A percentile compares a stretch with the other conserved stretches of the same genome.
phyloP scores from a whole-genome alignment of 1,140 invertebrate species.

The Zaprionus kolodkinae region DNA sequence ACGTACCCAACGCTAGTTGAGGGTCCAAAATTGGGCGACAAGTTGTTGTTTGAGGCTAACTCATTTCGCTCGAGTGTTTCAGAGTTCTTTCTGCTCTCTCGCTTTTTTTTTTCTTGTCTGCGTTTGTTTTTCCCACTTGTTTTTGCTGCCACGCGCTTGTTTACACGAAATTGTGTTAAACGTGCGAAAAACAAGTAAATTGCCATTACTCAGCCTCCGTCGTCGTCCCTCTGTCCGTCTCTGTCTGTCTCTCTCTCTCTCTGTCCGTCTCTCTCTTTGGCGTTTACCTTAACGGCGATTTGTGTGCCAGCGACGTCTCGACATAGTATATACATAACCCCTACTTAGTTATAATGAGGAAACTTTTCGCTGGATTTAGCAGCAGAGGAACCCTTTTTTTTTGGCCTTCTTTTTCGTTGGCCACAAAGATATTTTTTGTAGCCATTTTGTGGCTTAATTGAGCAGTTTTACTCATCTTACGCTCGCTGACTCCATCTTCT shows the following conservation, averaged over 20 bases:
- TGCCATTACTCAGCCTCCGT: slow-evolving; percentile 61
- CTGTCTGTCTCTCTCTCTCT: neutral
- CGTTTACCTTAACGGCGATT: slow-evolving; percentile 30
- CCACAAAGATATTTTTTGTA: neutral
- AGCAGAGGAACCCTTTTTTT: slow-evolving; percentile 61
- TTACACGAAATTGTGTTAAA: slow-evolving; percentile 75
- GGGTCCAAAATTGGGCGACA: slow-evolving; percentile 11
- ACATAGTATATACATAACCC: slow-evolving; percentile 10
- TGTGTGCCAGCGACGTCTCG: slow-evolving; percentile 22
- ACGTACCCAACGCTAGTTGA: slow-evolving; percentile 2
- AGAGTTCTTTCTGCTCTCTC: slow-evolving; percentile 10
- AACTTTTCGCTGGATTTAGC: slow-evolving; percentile 48
- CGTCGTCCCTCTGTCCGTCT: neutral
- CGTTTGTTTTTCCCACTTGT: slow-evolving; percentile 13
- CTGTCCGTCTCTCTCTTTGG: neutral
- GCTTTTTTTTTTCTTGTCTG: neutral
- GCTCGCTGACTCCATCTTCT: neutral
- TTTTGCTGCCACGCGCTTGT: slow-evolving; percentile 35
- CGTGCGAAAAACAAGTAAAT: slow-evolving; percentile 75
- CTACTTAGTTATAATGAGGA: slow-evolving; percentile 71
- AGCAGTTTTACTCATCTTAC: slow-evolving; percentile 66
- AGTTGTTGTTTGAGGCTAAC: neutral
- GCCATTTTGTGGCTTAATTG: slow-evolving; percentile 52
- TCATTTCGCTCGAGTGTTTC: slow-evolving; percentile 14
- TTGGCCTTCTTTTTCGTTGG: neutral